phyloP scores from a whole-genome alignment of 2,888 invertebrate genomes.

The Lycocerus yunnanus region DNA sequence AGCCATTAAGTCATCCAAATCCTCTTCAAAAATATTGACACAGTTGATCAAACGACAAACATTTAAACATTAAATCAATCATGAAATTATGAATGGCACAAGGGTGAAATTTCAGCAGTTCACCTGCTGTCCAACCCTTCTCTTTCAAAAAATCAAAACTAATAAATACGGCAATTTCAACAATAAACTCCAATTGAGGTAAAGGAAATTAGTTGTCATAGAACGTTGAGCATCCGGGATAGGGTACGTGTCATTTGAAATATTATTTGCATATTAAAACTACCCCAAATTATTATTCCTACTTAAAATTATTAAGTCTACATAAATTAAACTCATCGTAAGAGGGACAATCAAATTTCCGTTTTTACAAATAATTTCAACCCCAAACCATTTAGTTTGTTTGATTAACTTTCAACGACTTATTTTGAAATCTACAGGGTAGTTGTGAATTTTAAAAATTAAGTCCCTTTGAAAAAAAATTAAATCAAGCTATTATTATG shows the following conservation, averaged over 20 bases:
- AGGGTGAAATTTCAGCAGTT: background rate
- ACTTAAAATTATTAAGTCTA: constrained; percentile 25
- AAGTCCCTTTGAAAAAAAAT: background rate
- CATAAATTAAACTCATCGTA: constrained; percentile 28
- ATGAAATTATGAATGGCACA: background rate
- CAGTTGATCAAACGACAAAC: background rate
- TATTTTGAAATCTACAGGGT: too few species aligned
- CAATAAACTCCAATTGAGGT: background rate
- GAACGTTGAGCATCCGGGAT: constrained; percentile 5
- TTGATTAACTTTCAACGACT: background rate
- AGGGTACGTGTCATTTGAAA: constrained; percentile 20
- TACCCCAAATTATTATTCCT: background rate
- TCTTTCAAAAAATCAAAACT: background rate
- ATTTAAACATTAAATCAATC: background rate
- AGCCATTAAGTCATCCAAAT: background rate
- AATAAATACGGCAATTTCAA: constrained; percentile 5
- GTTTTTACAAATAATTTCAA: constrained; percentile 42
- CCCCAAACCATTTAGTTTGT: background rate
- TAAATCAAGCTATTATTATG: background rate
- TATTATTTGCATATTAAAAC: constrained; percentile 3
- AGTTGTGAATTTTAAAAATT: too few species aligned
- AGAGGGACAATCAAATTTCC: constrained; percentile 47
- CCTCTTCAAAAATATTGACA: background rate
- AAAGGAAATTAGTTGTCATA: constrained; percentile 30
- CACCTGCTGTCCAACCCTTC: background rate